Evolutionary conservation across 37 sponge, comb jelly and placozoan species (phyloP).

Genomic region (Lycopodina hypogea): DNA sequence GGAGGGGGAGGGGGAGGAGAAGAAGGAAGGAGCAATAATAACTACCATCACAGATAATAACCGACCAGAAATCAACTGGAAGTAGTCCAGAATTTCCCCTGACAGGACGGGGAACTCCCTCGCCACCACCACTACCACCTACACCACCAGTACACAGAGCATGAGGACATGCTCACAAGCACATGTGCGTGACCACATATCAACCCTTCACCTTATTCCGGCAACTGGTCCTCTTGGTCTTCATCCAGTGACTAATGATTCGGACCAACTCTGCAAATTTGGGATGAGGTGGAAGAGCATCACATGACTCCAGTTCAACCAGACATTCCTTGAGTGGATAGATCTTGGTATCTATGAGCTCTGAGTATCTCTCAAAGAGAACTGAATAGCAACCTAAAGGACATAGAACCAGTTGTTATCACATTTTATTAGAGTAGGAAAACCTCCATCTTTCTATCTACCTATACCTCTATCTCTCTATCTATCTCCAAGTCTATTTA

Average conservation of each 20-base stretch:
- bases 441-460: too few relatives aligned
- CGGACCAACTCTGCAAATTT: constrained; percentile 35
- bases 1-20: too few relatives aligned
- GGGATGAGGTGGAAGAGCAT: constrained; percentile 45
- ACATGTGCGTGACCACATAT: background rate
- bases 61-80: constrained; percentile 44
- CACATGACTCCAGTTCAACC: constrained; percentile 16
- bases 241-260: constrained; percentile 22
- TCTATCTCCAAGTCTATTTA: too few relatives aligned
- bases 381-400: constrained; percentile 38
- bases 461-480: too few relatives aligned
- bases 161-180: background rate
- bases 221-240: constrained; percentile 7
- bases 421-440: background rate
- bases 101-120: constrained; percentile 61
- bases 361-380: constrained; percentile 35
- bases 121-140: constrained; percentile 48
- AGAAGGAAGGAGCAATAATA: background rate
- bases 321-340: constrained; percentile 23
- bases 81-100: constrained; percentile 53
- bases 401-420: too few relatives aligned
- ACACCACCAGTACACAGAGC: background rate
- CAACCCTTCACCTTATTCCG: constrained; percentile 8
- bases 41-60: background rate
- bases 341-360: constrained; percentile 8